Conservation (phyloP, 2,113 vertebrate species). For the Aphyosemion australe region DNA sequence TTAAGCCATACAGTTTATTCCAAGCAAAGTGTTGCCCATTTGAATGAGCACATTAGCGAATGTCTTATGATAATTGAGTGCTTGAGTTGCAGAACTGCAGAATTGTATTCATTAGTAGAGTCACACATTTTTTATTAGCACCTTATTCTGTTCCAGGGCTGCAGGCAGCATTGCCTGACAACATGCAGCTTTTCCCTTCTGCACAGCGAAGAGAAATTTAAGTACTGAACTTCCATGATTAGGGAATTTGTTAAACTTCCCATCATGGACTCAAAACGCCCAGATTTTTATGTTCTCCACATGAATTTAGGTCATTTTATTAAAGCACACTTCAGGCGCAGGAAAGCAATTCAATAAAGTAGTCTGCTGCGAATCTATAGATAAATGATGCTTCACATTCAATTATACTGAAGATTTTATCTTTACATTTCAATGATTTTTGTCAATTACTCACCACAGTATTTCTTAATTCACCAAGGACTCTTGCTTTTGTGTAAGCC, state of each 20-base stretch:
- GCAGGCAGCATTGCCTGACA: conserved; percentile 61
- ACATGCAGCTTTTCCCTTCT: conserved; percentile 35
- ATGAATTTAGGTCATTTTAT: conserved; percentile 69
- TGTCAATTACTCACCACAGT: conserved; percentile 74
- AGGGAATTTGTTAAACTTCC: conserved; percentile 44
- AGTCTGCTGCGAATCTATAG: conserved; percentile 76
- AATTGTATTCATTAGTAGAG: conserved; percentile 80
- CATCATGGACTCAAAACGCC: conserved; percentile 53
- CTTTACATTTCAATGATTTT: conserved; percentile 70
- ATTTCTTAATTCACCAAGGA: conserved; percentile 68
- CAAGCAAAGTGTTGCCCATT: conserved; percentile 76
- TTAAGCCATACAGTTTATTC: conserved; percentile 77
- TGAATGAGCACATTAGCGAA: conserved; percentile 76
- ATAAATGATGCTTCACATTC: conserved; percentile 80
- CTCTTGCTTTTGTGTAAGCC: conserved; percentile 43
- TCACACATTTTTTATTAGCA: conserved; percentile 80
- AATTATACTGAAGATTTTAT: conserved; percentile 78
- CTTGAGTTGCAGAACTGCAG: conserved; percentile 78
- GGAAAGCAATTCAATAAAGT: conserved; percentile 76
- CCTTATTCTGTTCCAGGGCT: conserved; percentile 72
- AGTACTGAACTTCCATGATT: conserved; percentile 46
- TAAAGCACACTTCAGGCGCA: conserved; percentile 70
- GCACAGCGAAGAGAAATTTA: conserved; percentile 44
- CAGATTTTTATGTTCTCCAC: conserved; percentile 57
- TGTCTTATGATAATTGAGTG: conserved; percentile 81